phyloP scores from a whole-genome alignment of 2,797 vertebrate genomes.

The Myotis planiceps region DNA sequence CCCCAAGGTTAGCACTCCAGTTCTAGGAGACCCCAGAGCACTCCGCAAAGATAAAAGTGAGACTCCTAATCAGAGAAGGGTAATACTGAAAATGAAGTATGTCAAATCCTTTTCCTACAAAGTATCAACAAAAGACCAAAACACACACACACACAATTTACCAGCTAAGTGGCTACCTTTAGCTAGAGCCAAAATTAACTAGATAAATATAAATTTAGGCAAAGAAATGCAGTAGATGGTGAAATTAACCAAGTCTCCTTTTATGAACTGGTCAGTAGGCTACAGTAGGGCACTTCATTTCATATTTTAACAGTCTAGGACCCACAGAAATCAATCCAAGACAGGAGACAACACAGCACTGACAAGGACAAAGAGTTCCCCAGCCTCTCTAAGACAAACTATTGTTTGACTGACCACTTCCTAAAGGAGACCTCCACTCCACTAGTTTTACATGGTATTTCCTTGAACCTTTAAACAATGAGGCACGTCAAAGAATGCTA shows the following conservation, averaged over 20 bases:
- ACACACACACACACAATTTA: neutral
- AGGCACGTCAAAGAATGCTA: neutral
- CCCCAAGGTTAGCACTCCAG: neutral
- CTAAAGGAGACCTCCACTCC: neutral
- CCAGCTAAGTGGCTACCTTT: neutral
- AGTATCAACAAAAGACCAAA: conserved; percentile 6
- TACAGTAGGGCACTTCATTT: neutral
- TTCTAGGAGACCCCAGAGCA: neutral
- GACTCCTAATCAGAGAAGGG: neutral
- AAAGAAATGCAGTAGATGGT: neutral
- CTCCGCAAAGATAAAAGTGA: neutral
- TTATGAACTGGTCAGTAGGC: neutral
- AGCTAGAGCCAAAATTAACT: neutral
- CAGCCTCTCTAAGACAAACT: neutral
- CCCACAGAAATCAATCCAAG: neutral
- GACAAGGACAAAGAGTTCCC: neutral
- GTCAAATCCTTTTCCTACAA: neutral
- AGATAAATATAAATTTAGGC: neutral
- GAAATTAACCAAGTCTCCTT: neutral
- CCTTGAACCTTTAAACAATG: neutral
- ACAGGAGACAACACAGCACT: neutral
- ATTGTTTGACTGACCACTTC: neutral
- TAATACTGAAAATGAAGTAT: neutral
- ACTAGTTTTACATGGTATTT: neutral
- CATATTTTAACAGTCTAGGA: neutral